These are phyloP conservation scores for Callaeas wilsoni DNA, from an alignment of 2,113 vertebrate species.

Conservation along the genomic window DNA sequence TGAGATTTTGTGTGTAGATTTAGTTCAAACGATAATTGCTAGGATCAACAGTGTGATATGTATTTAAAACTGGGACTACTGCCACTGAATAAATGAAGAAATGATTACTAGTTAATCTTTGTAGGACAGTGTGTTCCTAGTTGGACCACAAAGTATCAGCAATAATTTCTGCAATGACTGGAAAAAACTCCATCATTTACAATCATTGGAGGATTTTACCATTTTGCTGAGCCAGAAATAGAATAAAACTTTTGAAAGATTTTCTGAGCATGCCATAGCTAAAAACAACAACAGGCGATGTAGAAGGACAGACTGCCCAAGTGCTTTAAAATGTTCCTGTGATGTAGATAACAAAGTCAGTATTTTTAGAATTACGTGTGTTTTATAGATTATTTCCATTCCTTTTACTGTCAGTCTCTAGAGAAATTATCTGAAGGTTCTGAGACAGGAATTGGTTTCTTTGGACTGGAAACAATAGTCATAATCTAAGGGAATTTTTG, in stretches of 20 bases:
- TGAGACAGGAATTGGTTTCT: not conserved
- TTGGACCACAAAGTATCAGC: not conserved
- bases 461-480: not conserved
- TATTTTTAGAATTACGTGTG: not conserved
- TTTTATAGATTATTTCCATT: not conserved
- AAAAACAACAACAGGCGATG: not conserved
- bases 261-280: not conserved
- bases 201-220: not conserved
- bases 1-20: slow-evolving; percentile 31
- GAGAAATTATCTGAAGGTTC: not conserved
- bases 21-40: slow-evolving; percentile 30
- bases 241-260: not conserved
- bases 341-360: not conserved
- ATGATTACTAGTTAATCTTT: slow-evolving; percentile 40
- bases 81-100: slow-evolving; percentile 59
- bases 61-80: slow-evolving; percentile 56
- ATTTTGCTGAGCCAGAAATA: slow-evolving; percentile 3
- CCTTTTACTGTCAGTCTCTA: not conserved
- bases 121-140: slow-evolving; percentile 7
- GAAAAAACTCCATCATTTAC: not conserved
- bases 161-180: slow-evolving; percentile 34
- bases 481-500: not conserved
- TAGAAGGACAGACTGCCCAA: slow-evolving; percentile 9
- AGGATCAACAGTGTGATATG: slow-evolving; percentile 40
- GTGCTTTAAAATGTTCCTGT: not conserved